Conservation (phyloP, 2,888 invertebrate genomes). For the Synergus laeviventris region DNA sequence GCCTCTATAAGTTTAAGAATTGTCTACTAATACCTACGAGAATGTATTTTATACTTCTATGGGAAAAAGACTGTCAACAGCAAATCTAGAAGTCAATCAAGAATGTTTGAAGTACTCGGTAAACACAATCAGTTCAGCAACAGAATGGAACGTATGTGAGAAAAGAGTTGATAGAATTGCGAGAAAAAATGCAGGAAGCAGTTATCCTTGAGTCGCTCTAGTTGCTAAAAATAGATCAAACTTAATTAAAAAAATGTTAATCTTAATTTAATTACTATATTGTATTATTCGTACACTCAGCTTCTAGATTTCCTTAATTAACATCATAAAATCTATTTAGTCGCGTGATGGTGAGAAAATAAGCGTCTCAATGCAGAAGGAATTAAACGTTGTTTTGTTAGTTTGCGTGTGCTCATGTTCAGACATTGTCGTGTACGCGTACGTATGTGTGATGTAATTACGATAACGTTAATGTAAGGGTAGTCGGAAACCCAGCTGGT, state of each 20-base stretch:
- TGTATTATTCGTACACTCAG: neutral
- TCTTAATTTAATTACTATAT: neutral
- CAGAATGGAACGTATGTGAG: neutral
- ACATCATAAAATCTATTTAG: neutral
- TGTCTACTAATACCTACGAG: neutral
- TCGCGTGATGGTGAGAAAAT: conserved; percentile 18
- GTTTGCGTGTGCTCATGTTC: conserved; percentile 9
- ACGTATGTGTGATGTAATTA: conserved; percentile 66
- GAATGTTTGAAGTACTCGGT: neutral
- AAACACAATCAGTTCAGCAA: no score
- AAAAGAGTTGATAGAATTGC: neutral
- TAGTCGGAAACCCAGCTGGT: conserved; percentile 63
- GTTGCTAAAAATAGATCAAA: no score
- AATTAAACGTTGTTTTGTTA: conserved; percentile 9
- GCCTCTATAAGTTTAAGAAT: conserved; percentile 5
- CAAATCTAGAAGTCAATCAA: neutral
- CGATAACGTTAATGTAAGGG: conserved; percentile 70
- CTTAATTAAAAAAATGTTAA: neutral
- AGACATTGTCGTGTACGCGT: conserved; percentile 5
- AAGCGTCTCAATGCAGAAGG: conserved; percentile 19
- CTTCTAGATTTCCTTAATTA: neutral
- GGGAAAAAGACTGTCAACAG: neutral
- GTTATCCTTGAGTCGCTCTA: neutral
- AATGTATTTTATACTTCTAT: neutral
- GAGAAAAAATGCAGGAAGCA: neutral